Evolutionary conservation across 2,888 invertebrate genomes (phyloP).

Genomic region (Acronicta alni): DNA sequence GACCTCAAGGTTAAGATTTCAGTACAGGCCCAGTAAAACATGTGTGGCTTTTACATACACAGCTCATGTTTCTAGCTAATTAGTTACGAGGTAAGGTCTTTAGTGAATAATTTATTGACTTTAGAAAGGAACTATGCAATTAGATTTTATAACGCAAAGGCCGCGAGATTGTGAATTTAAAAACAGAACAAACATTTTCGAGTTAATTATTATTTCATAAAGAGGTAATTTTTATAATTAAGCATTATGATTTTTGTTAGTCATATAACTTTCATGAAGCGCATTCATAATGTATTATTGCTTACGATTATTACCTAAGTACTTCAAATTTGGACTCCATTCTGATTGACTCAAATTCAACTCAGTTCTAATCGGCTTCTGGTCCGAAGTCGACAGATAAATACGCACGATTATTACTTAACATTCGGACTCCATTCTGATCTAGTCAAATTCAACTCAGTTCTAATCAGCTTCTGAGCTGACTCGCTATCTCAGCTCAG

Average conservation of each 20-base stretch:
- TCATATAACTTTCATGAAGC: neutral
- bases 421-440: too few species aligned
- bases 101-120: conserved; percentile 17
- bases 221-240: conserved; percentile 1
- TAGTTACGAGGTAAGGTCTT: conserved; percentile 15
- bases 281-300: neutral
- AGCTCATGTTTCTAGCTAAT: conserved; percentile 27
- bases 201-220: conserved; percentile 1
- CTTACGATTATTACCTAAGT: neutral
- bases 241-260: neutral
- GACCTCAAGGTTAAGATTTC: conserved; percentile 9
- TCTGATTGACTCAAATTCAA: too few species aligned
- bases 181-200: neutral
- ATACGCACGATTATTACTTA: too few species aligned
- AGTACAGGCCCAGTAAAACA: conserved; percentile 22
- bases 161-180: neutral
- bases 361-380: too few species aligned
- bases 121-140: neutral
- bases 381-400: too few species aligned
- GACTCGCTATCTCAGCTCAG: too few species aligned
- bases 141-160: neutral
- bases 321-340: too few species aligned
- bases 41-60: conserved; percentile 16
- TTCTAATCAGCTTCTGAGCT: too few species aligned
- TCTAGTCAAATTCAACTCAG: too few species aligned